Percentiles rank a stretch among this genome's conserved stretches.
Evolutionary conservation across 1,140 invertebrate species (phyloP).

Genomic region (Bombus confusus): DNA sequence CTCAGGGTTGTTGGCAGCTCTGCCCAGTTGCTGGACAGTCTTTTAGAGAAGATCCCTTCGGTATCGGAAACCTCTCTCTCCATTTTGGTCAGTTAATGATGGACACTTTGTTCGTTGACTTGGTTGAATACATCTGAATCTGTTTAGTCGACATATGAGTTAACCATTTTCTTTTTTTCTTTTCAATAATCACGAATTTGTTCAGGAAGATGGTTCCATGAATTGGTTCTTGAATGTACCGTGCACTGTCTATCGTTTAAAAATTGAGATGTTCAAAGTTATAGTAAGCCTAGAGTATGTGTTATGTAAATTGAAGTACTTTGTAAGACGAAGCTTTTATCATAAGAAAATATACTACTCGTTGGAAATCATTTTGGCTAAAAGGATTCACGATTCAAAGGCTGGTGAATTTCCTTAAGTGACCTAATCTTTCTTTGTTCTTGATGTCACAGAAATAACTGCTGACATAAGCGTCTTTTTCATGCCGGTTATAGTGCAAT

Average conservation of each 20-base stretch:
- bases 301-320: no score
- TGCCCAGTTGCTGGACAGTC: conserved; percentile 78
- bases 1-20: conserved; percentile 80
- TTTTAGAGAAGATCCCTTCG: conserved; percentile 78
- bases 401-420: background rate
- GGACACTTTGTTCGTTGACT: background rate
- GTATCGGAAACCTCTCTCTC: conserved; percentile 79
- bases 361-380: no score
- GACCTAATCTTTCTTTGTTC: background rate
- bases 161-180: background rate
- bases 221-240: conserved; percentile 23
- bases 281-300: background rate
- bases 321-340: no score
- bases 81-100: conserved; percentile 66
- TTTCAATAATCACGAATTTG: background rate
- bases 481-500: background rate
- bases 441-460: background rate
- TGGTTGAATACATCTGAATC: conserved; percentile 3
- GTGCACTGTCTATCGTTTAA: background rate
- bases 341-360: no score
- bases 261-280: background rate
- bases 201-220: background rate
- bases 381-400: background rate
- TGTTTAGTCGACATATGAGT: background rate
- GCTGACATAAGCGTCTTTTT: conserved; percentile 13